These are phyloP conservation scores for Keiferia lycopersicella DNA, from an alignment of 2,888 invertebrate genomes.

Conservation along the genomic window DNA sequence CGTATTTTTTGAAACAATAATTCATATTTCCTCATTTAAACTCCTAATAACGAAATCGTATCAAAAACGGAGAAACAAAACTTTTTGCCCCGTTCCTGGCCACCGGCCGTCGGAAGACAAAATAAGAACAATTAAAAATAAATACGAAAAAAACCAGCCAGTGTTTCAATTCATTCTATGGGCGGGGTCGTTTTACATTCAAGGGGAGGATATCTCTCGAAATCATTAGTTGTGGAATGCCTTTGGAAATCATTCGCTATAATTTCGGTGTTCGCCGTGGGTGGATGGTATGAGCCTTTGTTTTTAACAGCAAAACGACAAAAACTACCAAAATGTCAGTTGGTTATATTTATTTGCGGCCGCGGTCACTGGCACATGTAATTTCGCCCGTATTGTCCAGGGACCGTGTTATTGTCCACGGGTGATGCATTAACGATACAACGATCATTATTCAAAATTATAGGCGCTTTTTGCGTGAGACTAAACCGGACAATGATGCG, in stretches of 20 bases:
- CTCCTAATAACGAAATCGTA: slow-evolving; percentile 30
- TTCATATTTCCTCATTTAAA: slow-evolving; percentile 34
- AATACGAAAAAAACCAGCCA: slow-evolving; percentile 63
- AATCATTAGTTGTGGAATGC: slow-evolving; percentile 79
- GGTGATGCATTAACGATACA: slow-evolving; percentile 61
- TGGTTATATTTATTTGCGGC: slow-evolving; percentile 71
- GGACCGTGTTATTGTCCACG: slow-evolving; percentile 60
- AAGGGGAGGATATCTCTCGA: slow-evolving; percentile 78
- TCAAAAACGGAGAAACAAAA: slow-evolving; percentile 34
- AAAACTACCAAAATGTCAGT: slow-evolving; percentile 65
- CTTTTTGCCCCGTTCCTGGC: slow-evolving; percentile 50
- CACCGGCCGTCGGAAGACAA: slow-evolving; percentile 58
- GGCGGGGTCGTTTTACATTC: slow-evolving; percentile 80
- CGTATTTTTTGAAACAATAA: slow-evolving; percentile 30
- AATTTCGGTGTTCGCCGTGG: slow-evolving; percentile 75
- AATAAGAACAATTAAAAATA: slow-evolving; percentile 76
- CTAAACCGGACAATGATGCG: slow-evolving; percentile 31
- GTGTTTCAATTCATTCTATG: slow-evolving; percentile 79
- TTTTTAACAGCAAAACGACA: slow-evolving; percentile 65
- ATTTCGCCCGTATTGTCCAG: slow-evolving; percentile 64
- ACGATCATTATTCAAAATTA: slow-evolving; percentile 59
- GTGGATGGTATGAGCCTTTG: slow-evolving; percentile 70
- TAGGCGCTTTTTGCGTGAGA: slow-evolving; percentile 41
- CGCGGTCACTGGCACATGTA: slow-evolving; percentile 62
- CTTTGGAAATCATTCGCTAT: slow-evolving; percentile 66